Base-by-base conservation (phyloP, 2,113 vertebrate species). In the Ammospiza caudacuta region DNA sequence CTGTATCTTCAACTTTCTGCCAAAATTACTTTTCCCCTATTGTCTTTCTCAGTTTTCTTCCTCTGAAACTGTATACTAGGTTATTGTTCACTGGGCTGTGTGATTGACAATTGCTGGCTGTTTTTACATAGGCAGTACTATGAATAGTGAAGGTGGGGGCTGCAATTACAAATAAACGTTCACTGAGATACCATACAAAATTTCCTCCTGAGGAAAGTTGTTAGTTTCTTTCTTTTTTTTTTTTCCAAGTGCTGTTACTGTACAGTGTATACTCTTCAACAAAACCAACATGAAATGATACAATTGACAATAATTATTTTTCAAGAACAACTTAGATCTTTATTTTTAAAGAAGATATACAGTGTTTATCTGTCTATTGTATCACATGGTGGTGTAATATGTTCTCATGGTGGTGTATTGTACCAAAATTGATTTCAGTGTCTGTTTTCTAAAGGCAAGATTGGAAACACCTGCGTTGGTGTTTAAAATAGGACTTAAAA, bases 371-470 rank as follows among this genome's bases (percentile, higher is more conserved):
- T 92, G 73, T 66, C 64, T 78, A 15, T 68, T 79, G 55, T 69
- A 73, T 79, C 80, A 59, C 31, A 19, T 15, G 35, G 75, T 51
- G 52, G 25, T 35, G 35, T 59, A 37, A 76, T 41, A 17, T 51
- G 15, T 51, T 46, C 82, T 80, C n/a, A 20, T 44, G n/a, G 46
- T 58, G 43, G 25, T 79, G 37, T 64, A 31, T 43, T 61, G 47
- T 46, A 51, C 46, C 44, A n/a, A 75, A 81, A 79, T 93, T 69
- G 25, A 81, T 96, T 96, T 96, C 58, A 44, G 85, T 46, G 58
- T 84, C 35, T 17, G 15, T 72, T 87, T 94, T 87, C 58, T 76
- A 66, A 91, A 93, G 49, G 62, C 41, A 49, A 44, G 62, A 91
- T 87, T 61, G 73, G 31, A 87, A 95, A 87, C 82, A 94, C 90